Conservation (phyloP, 1,140 invertebrate species). For the Dendrolimus punctatus region DNA sequence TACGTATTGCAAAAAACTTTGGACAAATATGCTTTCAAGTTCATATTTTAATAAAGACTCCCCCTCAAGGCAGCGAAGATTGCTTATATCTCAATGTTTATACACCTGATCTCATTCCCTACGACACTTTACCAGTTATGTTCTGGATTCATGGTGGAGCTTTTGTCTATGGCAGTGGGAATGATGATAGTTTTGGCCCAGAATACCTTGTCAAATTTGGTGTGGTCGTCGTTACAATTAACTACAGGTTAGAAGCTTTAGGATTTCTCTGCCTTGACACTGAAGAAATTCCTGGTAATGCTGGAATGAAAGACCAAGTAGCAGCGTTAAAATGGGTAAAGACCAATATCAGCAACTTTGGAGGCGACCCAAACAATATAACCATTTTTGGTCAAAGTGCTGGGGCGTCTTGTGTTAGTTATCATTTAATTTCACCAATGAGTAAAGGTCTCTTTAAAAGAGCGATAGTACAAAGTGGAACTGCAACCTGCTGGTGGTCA, state of each 20-base stretch:
- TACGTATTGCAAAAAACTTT: conserved; percentile 12
- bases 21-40: conserved; percentile 16
- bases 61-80: conserved; percentile 62
- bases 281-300: conserved; percentile 77
- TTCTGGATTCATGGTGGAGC: conserved; percentile 70
- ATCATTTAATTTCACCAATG: conserved; percentile 72
- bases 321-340: conserved; percentile 76
- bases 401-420: conserved; percentile 67
- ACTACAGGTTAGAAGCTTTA: conserved; percentile 27
- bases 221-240: conserved; percentile 73
- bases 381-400: conserved; percentile 74
- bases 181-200: conserved; percentile 70
- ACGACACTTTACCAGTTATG: conserved; percentile 51
- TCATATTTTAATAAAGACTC: conserved; percentile 43
- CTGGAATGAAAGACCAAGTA: conserved; percentile 78
- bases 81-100: conserved; percentile 78
- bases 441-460: conserved; percentile 68
- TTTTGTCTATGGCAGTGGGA: conserved; percentile 73
- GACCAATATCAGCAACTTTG: conserved; percentile 77
- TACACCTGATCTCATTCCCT: conserved; percentile 49
- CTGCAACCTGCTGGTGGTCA: conserved; percentile 10
- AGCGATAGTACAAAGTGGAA: conserved; percentile 26
- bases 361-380: conserved; percentile 76
- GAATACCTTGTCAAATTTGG: conserved; percentile 75
- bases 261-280: conserved; percentile 62